These are phyloP conservation scores for Morpho achilles DNA, from an alignment of 2,888 invertebrate species.

Conservation along the genomic window DNA sequence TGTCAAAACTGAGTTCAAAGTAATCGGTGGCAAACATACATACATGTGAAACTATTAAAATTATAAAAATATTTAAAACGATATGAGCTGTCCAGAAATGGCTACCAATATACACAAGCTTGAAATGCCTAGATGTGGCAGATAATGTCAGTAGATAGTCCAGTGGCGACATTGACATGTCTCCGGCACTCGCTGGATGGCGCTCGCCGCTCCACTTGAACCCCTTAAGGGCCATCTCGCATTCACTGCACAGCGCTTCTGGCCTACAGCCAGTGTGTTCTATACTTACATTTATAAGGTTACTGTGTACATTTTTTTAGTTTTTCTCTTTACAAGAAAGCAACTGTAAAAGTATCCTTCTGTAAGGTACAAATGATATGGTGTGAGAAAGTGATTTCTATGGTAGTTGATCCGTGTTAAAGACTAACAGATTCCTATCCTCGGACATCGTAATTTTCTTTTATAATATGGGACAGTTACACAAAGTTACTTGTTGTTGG, in stretches of 20 bases:
- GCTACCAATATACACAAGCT: conserved; percentile 1
- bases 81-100: conserved; percentile 9
- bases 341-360: too few relatives aligned
- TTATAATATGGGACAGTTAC: too few relatives aligned
- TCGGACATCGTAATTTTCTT: too few relatives aligned
- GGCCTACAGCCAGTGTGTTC: conserved; percentile 6
- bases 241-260: conserved; percentile 41
- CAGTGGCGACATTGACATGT: conserved; percentile 61
- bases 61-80: not conserved
- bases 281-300: too few relatives aligned
- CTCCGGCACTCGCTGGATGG: conserved; percentile 44
- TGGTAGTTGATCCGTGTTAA: too few relatives aligned
- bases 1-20: too few relatives aligned
- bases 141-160: conserved; percentile 34
- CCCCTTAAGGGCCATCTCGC: conserved; percentile 48
- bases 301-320: conserved; percentile 1
- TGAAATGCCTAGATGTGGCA: conserved; percentile 18
- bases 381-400: too few relatives aligned
- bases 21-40: not conserved
- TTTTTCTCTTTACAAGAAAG: not conserved
- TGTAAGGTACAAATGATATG: too few relatives aligned
- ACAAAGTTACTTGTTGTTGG: too few relatives aligned
- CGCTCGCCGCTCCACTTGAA: conserved; percentile 50
- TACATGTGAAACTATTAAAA: too few relatives aligned
- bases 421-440: too few relatives aligned